Evolutionary conservation across 1,140 invertebrate species (phyloP), one percentile per base, ranked within the genome.

Genomic region (Eciton burchellii): DNA sequence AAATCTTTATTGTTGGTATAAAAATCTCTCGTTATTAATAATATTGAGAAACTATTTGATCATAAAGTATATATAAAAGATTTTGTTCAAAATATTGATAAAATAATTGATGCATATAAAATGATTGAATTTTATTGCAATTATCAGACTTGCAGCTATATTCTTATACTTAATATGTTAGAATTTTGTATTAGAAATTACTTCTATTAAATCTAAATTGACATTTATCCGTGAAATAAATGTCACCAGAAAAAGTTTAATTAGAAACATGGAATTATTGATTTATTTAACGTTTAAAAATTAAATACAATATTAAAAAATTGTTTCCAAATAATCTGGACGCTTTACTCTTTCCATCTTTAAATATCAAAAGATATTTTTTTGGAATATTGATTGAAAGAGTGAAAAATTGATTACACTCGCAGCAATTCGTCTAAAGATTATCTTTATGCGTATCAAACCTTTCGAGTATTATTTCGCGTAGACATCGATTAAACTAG

Each of bases 181-280:
- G n/a, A n/a, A n/a, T n/a, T n/a, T n/a, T n/a, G n/a, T n/a, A n/a
- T n/a, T n/a, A n/a, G n/a, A n/a, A n/a, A n/a, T n/a, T n/a, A n/a
- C n/a, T n/a, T n/a, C n/a, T n/a, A n/a, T n/a, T n/a, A n/a, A 35
- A 74, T 49, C 43, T 12, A 74, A 74, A 74, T 35, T 62, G 24
- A 6, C 19, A 62, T 45, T 74, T 49, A 74, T 74, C 47, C 26
- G 14, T 21, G 2, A 35, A 6, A 24, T 3, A 47, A 41, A 24
- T 49, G 49, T 11, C 41, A 60, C 8, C 0, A 21, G 9, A 14
- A 6, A 12, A 21, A 62, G 62, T 62, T 49, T 35, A 74, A 74
- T 49, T 47, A n/a, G 57, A 74, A 74, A 60, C 19, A 41, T 60
- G 45, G 29, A 73, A 62, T 47, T 73, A 21, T 59, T 74, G 43